Evolutionary conservation across 2,113 vertebrate genomes (phyloP), one percentile per base, ranked within the genome.

Genomic region (Podarcis cretensis): DNA sequence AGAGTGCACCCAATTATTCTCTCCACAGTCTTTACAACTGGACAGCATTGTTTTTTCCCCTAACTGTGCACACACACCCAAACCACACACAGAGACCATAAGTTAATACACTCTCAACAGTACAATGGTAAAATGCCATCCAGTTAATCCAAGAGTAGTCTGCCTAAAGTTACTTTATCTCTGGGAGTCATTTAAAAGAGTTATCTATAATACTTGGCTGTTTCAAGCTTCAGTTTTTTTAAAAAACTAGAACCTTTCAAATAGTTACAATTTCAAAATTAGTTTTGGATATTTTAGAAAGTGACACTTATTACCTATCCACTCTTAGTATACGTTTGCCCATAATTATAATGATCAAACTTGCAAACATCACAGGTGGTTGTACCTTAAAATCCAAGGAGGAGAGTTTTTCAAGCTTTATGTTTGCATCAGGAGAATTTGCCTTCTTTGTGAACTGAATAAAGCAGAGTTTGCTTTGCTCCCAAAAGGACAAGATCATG

Each of bases 401-500:
- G 20, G 98, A 98, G 86, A 99, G 97, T 94, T 99, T 99, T 95
- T 98, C 98, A 82, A 96, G 69, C 89, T 93, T 97, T 93, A 94
- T 97, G 95, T 96, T 97, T 92, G 95, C 75, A 94, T 98, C 96
- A 0, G 96, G 93, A 91, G 97, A 98, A 95, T 95, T 96, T 95
- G 96, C 96, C 91, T 96, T 98, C 96, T 97, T 99, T 96, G 97
- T 95, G 96, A 99, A 97, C 92, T 98, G 97, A 96, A 99, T 96
- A 84, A 97, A 97, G 89, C 98, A 98, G 93, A 99, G 97, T 74
- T 98, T 98, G 96, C 96, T 98, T 94, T 96, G 97, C 95, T 98
- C 98, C 96, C 98, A 96, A 96, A 99, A 98, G 88, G 98, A 97
- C 95, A 99, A 96, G 94, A 99, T 97, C 93, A 99, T 97, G 96